Evolutionary conservation across 92 coral and sea anemone genomes (phyloP).

Genomic region (Siderastrea siderea): DNA sequence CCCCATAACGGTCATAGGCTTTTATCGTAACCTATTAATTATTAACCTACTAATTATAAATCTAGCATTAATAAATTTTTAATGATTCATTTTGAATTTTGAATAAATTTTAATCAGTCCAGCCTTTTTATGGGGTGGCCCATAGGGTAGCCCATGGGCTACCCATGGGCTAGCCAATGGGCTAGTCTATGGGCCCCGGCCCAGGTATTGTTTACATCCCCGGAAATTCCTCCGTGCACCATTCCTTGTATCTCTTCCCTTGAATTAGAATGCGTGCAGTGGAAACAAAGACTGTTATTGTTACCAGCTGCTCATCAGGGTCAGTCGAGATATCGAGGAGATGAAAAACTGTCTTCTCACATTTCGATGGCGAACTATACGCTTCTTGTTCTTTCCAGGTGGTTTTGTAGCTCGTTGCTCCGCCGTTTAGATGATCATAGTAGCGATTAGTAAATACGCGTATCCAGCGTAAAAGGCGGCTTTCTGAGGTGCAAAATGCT

Average conservation of each 20-base stretch:
- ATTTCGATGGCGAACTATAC: too few relatives aligned
- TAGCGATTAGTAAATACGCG: not conserved
- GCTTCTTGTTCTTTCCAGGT: not conserved
- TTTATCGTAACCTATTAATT: too few relatives aligned
- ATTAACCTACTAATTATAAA: too few relatives aligned
- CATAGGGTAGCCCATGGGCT: too few relatives aligned
- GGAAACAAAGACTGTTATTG: not conserved
- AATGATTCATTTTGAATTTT: too few relatives aligned
- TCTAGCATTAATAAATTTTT: too few relatives aligned
- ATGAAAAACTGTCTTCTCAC: not conserved
- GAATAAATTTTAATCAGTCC: too few relatives aligned
- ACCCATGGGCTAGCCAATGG: too few relatives aligned
- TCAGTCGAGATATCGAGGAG: not conserved
- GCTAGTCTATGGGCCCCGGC: too few relatives aligned
- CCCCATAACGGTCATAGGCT: too few relatives aligned
- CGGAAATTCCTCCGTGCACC: not conserved
- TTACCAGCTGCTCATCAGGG: not conserved
- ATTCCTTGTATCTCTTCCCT: not conserved
- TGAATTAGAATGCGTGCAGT: not conserved
- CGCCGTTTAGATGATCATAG: not conserved
- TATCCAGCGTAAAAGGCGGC: not conserved
- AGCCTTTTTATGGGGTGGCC: too few relatives aligned
- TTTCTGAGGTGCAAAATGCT: not conserved
- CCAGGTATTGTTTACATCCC: not conserved
- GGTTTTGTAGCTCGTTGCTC: not conserved